phyloP scores from a whole-genome alignment of 2,113 vertebrate species.

The Lycaon pictus region DNA sequence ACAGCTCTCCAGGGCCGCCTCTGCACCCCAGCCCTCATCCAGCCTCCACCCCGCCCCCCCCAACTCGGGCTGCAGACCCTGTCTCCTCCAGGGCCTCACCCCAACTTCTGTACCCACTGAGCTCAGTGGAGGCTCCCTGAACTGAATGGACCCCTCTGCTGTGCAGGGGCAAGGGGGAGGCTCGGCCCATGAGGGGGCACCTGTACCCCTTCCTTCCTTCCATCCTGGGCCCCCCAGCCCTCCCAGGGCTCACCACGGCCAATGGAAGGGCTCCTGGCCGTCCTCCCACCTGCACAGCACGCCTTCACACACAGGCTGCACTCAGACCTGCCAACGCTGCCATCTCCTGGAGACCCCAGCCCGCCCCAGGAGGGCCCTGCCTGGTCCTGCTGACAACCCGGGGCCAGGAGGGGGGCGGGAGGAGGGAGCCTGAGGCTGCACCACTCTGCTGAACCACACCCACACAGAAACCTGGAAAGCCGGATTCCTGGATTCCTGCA shows the following conservation, averaged over 20 bases:
- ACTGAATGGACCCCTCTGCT: not conserved
- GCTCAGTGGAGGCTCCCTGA: not conserved
- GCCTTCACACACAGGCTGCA: not conserved
- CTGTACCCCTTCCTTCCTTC: rapidly evolving
- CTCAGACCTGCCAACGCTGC: not conserved
- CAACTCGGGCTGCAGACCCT: not conserved
- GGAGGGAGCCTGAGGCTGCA: not conserved
- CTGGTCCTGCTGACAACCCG: not conserved
- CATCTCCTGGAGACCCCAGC: not conserved
- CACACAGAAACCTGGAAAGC: not conserved
- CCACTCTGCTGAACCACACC: too few species aligned
- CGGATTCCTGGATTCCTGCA: not conserved
- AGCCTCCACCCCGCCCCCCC: rapidly evolving
- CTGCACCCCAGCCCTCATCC: rapidly evolving
- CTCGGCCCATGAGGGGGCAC: rapidly evolving
- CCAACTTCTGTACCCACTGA: not conserved
- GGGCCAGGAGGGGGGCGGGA: not conserved
- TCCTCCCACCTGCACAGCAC: rapidly evolving
- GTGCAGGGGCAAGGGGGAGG: rapidly evolving
- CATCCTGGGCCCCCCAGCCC: not conserved
- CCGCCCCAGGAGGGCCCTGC: not conserved
- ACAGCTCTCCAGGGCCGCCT: not conserved
- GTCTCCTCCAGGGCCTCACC: not conserved
- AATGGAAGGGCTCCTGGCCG: too few species aligned
- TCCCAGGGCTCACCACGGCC: rapidly evolving